These are phyloP conservation scores for Andrena bicolor DNA, from an alignment of 2,888 invertebrate genomes.

Conservation along the genomic window DNA sequence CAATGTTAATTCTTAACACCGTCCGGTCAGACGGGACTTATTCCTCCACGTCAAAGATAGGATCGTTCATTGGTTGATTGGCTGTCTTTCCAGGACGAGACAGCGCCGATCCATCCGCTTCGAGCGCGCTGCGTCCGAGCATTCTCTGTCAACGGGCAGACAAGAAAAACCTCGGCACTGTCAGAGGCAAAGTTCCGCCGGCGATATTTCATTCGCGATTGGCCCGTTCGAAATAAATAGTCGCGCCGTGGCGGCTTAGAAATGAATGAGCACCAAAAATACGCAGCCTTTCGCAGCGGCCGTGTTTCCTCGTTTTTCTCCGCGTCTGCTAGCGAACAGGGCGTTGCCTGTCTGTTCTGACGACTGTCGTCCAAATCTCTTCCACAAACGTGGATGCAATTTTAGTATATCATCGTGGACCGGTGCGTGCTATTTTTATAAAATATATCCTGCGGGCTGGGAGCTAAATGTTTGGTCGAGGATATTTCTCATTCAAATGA, in stretches of 20 bases:
- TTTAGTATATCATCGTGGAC: neutral
- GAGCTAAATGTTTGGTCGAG: neutral
- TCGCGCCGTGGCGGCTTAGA: slow-evolving; percentile 43
- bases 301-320: slow-evolving; percentile 39
- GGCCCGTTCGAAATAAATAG: slow-evolving; percentile 35
- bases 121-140: neutral
- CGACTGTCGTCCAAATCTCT: slow-evolving; percentile 44
- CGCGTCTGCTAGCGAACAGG: slow-evolving; percentile 26
- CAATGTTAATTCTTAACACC: neutral
- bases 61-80: slow-evolving; percentile 4
- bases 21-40: neutral
- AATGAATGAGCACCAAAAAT: slow-evolving; percentile 71
- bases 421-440: neutral
- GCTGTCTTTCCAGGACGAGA: neutral
- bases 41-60: slow-evolving; percentile 3
- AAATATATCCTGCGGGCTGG: neutral
- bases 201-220: slow-evolving; percentile 31
- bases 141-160: slow-evolving; percentile 11
- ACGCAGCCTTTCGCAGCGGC: slow-evolving; percentile 47
- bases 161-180: slow-evolving; percentile 19
- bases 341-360: slow-evolving; percentile 45
- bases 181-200: slow-evolving; percentile 17
- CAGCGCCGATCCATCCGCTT: slow-evolving; percentile 13
- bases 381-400: slow-evolving; percentile 9
- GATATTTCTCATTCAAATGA: no score